Conservation (phyloP, 2,113 vertebrate genomes). For the Mastomys natalensis region DNA sequence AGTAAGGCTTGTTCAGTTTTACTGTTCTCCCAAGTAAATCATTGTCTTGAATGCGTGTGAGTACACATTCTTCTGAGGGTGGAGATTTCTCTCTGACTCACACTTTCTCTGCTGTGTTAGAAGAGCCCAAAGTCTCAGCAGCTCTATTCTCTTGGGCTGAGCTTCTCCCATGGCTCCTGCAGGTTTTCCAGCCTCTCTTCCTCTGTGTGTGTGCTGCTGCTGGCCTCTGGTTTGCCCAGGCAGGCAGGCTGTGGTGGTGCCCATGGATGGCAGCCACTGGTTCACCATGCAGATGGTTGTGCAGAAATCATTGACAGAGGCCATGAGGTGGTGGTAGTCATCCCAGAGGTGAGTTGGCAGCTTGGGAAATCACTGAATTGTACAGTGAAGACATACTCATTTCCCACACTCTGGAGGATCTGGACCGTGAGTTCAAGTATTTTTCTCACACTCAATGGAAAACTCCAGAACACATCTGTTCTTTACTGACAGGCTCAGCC, state of each 20-base stretch:
- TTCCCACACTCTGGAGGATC: conserved; percentile 77
- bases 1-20: neutral
- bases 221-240: conserved; percentile 65
- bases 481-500: accelerated
- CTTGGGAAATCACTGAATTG: conserved; percentile 66
- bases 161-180: neutral
- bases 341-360: conserved; percentile 87
- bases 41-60: neutral
- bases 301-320: conserved; percentile 87
- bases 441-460: neutral
- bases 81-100: neutral
- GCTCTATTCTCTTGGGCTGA: too few relatives aligned
- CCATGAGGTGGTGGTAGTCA: conserved; percentile 87
- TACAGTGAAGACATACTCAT: conserved; percentile 84
- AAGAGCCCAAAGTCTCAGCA: accelerated
- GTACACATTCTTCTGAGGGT: neutral
- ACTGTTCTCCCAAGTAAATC: neutral
- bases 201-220: conserved; percentile 37
- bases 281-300: conserved; percentile 90
- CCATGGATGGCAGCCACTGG: conserved; percentile 93
- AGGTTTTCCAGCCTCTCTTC: accelerated
- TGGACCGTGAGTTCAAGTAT: neutral
- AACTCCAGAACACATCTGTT: accelerated
- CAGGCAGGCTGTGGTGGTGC: conserved; percentile 90
- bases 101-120: neutral